Conservation (phyloP, 2,113 vertebrate genomes). For the Gadus macrocephalus region DNA sequence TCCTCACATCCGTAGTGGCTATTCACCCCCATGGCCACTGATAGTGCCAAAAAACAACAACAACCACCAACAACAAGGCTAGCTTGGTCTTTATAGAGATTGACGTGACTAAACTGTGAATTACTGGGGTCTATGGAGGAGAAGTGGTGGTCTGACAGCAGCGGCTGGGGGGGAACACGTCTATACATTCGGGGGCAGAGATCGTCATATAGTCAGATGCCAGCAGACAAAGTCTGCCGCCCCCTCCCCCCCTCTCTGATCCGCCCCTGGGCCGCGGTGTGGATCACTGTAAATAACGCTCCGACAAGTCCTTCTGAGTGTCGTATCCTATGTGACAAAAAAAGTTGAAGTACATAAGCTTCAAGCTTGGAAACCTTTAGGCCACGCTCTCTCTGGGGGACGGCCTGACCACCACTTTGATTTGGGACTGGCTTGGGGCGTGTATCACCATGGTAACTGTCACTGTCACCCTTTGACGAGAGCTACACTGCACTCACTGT, state of each 20-base stretch:
- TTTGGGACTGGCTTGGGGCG: slow-evolving; percentile 50
- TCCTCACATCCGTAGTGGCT: slow-evolving; percentile 60
- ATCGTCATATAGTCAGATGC: slow-evolving; percentile 36
- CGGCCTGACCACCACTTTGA: slow-evolving; percentile 48
- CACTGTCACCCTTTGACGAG: slow-evolving; percentile 56
- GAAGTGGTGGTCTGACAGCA: slow-evolving; percentile 45
- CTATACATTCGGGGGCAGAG: slow-evolving; percentile 16
- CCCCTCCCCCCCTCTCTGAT: background rate
- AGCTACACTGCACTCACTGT: slow-evolving; percentile 73
- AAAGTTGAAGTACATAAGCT: slow-evolving; percentile 36
- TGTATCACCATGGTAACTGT: slow-evolving; percentile 57
- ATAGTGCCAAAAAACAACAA: slow-evolving; percentile 71
- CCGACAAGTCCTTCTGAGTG: slow-evolving; percentile 61
- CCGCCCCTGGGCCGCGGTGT: slow-evolving; percentile 39
- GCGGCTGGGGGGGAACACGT: slow-evolving; percentile 10
- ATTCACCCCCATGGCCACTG: slow-evolving; percentile 54
- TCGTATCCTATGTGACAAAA: slow-evolving; percentile 44
- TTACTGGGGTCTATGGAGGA: slow-evolving; percentile 48
- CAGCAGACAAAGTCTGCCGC: slow-evolving; percentile 33
- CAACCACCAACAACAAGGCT: slow-evolving; percentile 37
- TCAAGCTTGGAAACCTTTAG: slow-evolving; percentile 51
- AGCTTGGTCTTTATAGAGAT: slow-evolving; percentile 61
- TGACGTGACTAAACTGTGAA: slow-evolving; percentile 70
- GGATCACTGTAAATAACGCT: slow-evolving; percentile 73
- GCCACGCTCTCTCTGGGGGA: slow-evolving; percentile 44